phyloP scores from a whole-genome alignment of 2,888 invertebrate genomes.

The Ecdyonurus torrentis region DNA sequence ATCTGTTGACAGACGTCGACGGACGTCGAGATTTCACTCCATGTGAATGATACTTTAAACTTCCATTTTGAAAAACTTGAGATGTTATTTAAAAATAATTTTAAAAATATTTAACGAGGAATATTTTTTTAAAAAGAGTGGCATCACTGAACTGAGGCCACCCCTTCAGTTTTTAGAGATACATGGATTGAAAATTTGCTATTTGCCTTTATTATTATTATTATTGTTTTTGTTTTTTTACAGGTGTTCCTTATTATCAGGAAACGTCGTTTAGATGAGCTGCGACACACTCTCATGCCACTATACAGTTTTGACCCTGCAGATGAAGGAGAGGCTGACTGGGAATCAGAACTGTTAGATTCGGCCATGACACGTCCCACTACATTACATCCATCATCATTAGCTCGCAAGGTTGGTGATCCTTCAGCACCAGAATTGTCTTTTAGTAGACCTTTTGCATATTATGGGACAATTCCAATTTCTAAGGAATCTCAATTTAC shows the following conservation, averaged over 20 bases:
- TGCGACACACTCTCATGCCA: constrained; percentile 45
- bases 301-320: constrained; percentile 49
- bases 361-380: neutral
- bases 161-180: neutral
- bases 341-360: constrained; percentile 45
- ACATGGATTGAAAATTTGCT: too few relatives aligned
- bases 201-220: neutral
- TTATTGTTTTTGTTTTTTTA: constrained; percentile 10
- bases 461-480: neutral
- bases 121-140: too few relatives aligned
- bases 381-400: neutral
- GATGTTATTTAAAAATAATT: too few relatives aligned
- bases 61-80: too few relatives aligned
- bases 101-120: too few relatives aligned
- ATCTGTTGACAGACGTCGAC: too few relatives aligned
- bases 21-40: too few relatives aligned
- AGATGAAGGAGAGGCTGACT: constrained; percentile 44
- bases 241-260: constrained; percentile 35
- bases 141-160: too few relatives aligned
- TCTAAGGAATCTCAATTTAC: neutral
- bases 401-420: neutral
- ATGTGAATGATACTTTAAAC: too few relatives aligned
- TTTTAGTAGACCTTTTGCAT: neutral
- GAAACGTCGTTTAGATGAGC: constrained; percentile 34
- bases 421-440: neutral